A percentile compares a stretch with the other conserved stretches of the same genome.
These are phyloP conservation scores for Octodonta nipae DNA, from an alignment of 2,888 invertebrate species.

Conservation along the genomic window DNA sequence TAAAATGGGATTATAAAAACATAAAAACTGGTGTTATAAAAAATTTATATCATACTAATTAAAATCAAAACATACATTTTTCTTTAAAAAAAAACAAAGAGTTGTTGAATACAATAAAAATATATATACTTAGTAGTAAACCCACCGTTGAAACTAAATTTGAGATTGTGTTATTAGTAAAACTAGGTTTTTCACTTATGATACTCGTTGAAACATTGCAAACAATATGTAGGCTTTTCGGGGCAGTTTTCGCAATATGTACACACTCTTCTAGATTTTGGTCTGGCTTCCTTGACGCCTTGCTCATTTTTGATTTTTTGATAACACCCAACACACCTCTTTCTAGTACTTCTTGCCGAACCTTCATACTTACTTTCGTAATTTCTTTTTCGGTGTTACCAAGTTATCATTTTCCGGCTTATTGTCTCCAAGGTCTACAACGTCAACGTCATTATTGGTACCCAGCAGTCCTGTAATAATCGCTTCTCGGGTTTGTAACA, in stretches of 20 bases:
- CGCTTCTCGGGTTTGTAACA: not conserved
- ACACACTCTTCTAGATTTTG: conserved; percentile 9
- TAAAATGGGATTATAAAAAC: too few species aligned
- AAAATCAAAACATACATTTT: not conserved
- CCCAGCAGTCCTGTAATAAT: conserved; percentile 1
- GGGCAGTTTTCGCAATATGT: conserved; percentile 7
- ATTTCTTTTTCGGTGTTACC: conserved; percentile 3
- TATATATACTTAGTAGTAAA: not conserved
- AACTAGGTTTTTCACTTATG: conserved; percentile 13
- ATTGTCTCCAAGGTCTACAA: not conserved
- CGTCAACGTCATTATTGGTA: not conserved
- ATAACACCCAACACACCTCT: conserved; percentile 9
- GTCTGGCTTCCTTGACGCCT: conserved; percentile 8
- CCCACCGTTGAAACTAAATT: too few species aligned
- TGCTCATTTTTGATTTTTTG: conserved; percentile 9
- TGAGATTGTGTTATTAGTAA: not conserved
- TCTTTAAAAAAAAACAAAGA: not conserved
- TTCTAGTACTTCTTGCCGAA: conserved; percentile 8
- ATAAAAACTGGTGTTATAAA: too few species aligned
- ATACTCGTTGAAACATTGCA: conserved; percentile 6
- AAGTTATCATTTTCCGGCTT: not conserved
- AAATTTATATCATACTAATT: too few species aligned
- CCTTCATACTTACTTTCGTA: conserved; percentile 10
- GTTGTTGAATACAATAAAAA: not conserved
- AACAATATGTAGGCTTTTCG: conserved; percentile 5